A percentile compares a stretch with the other conserved stretches of the same genome.
Evolutionary conservation across 2,888 invertebrate species (phyloP).

Genomic region (Parelbella ahira): DNA sequence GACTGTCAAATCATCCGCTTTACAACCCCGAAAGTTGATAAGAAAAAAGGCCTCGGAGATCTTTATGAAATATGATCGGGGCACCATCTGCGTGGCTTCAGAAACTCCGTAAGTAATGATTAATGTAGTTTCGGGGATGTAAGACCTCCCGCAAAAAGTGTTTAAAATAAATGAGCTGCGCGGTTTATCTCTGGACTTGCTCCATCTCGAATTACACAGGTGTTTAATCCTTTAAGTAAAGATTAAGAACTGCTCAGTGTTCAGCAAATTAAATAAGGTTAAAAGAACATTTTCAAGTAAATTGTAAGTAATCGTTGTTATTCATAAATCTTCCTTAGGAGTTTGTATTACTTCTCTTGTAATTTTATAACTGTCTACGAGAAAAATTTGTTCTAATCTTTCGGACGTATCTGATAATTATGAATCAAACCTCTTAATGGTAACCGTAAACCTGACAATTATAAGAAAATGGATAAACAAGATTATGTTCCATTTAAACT

Average conservation of each 20-base stretch:
- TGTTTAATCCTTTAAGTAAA: slow-evolving; percentile 23
- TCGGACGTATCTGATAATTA: no score
- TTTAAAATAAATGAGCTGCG: slow-evolving; percentile 17
- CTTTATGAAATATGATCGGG: slow-evolving; percentile 22
- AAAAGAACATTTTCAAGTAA: slow-evolving; percentile 3
- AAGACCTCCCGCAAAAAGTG: slow-evolving; percentile 21
- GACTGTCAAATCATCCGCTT: slow-evolving; percentile 18
- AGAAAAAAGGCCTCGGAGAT: slow-evolving; percentile 14
- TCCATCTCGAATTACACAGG: slow-evolving; percentile 17
- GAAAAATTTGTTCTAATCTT: no score
- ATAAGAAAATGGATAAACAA: no score
- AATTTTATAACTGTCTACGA: no score
- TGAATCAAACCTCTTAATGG: no score
- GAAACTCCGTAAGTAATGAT: slow-evolving; percentile 21
- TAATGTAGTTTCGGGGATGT: slow-evolving; percentile 18
- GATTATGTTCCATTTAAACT: no score
- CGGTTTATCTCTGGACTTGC: slow-evolving; percentile 10
- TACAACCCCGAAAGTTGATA: slow-evolving; percentile 21
- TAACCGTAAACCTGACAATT: no score
- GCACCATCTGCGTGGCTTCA: slow-evolving; percentile 16
- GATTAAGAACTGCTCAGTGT: slow-evolving; percentile 12
- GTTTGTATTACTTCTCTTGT: neutral
- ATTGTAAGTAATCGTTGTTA: slow-evolving; percentile 1
- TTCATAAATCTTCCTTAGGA: slow-evolving; percentile 3
- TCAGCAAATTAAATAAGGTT: slow-evolving; percentile 12